Conservation (phyloP, 2,888 invertebrate genomes). For the Cheilosia variabilis region DNA sequence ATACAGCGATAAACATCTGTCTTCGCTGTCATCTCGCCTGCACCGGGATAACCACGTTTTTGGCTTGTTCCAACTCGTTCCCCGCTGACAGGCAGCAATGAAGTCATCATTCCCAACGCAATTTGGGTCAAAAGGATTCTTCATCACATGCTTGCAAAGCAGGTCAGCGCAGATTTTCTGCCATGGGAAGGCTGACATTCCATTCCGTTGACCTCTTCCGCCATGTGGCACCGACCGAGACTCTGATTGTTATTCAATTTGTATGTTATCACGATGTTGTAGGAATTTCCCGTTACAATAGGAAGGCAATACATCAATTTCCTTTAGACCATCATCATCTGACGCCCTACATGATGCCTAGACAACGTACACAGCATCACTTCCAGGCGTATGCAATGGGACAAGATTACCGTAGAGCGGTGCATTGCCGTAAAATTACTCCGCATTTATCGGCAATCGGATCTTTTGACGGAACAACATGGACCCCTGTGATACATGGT, state of each 20-base stretch:
- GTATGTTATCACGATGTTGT: constrained; percentile 62
- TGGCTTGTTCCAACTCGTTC: constrained; percentile 49
- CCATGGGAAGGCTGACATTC: constrained; percentile 21
- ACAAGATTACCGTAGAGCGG: neutral
- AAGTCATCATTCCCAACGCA: constrained; percentile 42
- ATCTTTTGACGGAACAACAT: constrained; percentile 68
- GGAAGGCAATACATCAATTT: constrained; percentile 68
- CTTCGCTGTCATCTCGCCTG: constrained; percentile 39
- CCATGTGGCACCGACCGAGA: constrained; percentile 3
- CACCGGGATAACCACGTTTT: constrained; percentile 30
- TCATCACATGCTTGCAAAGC: constrained; percentile 24
- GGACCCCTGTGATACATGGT: constrained; percentile 40
- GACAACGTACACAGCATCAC: constrained; percentile 51
- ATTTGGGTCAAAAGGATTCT: constrained; percentile 66
- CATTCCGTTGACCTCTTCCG: constrained; percentile 39
- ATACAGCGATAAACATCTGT: constrained; percentile 61
- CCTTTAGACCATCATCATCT: constrained; percentile 52
- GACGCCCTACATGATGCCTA: constrained; percentile 73
- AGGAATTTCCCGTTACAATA: constrained; percentile 69
- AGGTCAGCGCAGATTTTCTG: constrained; percentile 22
- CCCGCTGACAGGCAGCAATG: constrained; percentile 51
- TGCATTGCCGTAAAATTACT: constrained; percentile 65
- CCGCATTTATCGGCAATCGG: constrained; percentile 69
- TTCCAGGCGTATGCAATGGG: constrained; percentile 30
- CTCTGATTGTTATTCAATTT: constrained; percentile 66